Evolutionary conservation across 1,140 invertebrate species (phyloP), one percentile per base, ranked within the genome.

Genomic region (Pygmarrhopalites habei): DNA sequence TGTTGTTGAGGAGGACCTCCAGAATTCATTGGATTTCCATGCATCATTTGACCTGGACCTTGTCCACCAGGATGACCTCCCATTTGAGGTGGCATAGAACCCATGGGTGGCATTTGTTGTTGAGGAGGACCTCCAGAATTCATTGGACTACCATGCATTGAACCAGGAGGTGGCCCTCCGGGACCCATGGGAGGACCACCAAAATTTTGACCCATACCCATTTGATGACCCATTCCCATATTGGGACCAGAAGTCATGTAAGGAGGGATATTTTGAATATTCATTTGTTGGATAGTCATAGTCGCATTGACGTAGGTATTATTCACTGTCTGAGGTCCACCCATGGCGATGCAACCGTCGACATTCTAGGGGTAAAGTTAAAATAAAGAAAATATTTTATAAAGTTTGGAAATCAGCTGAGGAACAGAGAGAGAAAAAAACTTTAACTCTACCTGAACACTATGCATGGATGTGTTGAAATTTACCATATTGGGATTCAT

Each of bases 201-300:
- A 62, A 66, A 67, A 26, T 67, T 67, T 19, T 78, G 78, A 58
- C 62, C 59, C 1, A 76, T 76, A 26, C 78, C 77, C 25, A 70
- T 68, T 23, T 67, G 67, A 25, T 77, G 77, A 77, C 80, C 79
- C 64, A 75, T 74, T 60, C 79, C 79, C 80, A 82, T 82, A 62
- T 80, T 78, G 64, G 78, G 77, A 66, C 78, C 79, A 76, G 66
- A 46, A 67, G 77, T 64, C 63, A 71, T 71, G 52, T 71, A 71
- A 26, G 66, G 67, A 76, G 75, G 70, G 53, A 73, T 73, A 71
- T 75, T 79, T 71, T 79, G 79, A 66, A 80, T 79, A 69, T 79
- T 80, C 58, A 80, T 72, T 65, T 80, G 79, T 62, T 79, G 76
- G 46, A 81, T 81, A 43, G 79, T 78, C 76, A 81, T 79, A 35